These are phyloP conservation scores for Natrix natrix DNA, from an alignment of 2,797 vertebrate species.

Conservation along the genomic window DNA sequence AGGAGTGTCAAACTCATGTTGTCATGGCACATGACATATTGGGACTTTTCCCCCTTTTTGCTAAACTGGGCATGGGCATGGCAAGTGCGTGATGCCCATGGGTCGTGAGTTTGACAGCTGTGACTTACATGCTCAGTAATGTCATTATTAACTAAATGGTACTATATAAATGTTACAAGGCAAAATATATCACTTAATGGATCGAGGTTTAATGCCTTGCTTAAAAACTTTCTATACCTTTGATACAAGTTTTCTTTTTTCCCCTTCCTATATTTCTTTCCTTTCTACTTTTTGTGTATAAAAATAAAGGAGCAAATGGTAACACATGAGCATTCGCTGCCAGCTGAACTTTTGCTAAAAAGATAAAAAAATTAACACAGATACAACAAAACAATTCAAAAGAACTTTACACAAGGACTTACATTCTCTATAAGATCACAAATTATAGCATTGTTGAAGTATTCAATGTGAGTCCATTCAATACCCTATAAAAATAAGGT, in stretches of 20 bases:
- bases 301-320: background rate
- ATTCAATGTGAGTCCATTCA: conserved; percentile 98
- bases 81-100: no score
- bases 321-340: background rate
- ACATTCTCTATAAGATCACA: conserved; percentile 99
- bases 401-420: conserved; percentile 68
- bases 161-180: background rate
- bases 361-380: background rate
- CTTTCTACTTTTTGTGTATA: background rate
- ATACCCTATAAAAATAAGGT: conserved; percentile 80
- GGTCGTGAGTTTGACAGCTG: no score
- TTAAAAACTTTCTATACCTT: background rate
- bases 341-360: background rate
- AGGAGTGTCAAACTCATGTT: no score
- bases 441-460: conserved; percentile 98
- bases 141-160: background rate
- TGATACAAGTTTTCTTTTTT: background rate
- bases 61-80: no score
- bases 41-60: no score
- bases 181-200: background rate
- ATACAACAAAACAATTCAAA: background rate
- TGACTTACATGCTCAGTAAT: background rate
- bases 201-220: background rate
- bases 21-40: no score
- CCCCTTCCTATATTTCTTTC: background rate